phyloP scores from a whole-genome alignment of 2,113 vertebrate genomes.

The Oreotrochilus melanogaster region DNA sequence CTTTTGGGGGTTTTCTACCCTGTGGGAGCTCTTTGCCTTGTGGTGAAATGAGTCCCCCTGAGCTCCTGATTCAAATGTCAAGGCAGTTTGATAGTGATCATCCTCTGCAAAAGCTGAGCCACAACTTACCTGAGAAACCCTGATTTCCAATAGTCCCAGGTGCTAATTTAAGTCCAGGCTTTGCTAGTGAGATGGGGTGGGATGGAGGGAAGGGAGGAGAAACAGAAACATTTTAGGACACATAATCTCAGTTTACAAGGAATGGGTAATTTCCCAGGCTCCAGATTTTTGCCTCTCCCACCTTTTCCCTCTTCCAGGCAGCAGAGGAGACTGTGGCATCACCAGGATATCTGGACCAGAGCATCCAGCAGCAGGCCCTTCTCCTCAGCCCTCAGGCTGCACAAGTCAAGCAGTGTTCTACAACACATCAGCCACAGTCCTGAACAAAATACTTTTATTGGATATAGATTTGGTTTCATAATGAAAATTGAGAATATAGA shows the following conservation, averaged over 20 bases:
- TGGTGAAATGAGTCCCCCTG: not conserved
- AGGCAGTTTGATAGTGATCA: not conserved
- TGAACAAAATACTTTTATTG: slow-evolving; percentile 52
- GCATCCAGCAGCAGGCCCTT: not conserved
- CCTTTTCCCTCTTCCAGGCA: not conserved
- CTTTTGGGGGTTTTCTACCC: not conserved
- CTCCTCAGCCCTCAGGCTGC: not conserved
- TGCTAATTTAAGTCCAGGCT: not conserved
- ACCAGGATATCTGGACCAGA: not conserved
- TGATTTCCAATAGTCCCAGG: not conserved
- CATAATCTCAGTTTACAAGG: accelerated
- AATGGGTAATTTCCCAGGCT: not conserved
- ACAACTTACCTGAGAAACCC: not conserved
- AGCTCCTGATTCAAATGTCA: not conserved
- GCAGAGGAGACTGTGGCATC: accelerated
- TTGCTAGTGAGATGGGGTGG: accelerated
- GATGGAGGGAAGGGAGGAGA: too few species aligned
- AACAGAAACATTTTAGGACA: not conserved
- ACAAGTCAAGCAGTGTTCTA: not conserved
- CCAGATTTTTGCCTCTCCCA: not conserved
- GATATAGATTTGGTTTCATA: slow-evolving; percentile 23
- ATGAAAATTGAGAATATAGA: slow-evolving; percentile 16
- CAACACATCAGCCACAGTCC: not conserved
- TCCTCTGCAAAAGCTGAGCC: not conserved
- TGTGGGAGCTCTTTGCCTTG: not conserved